Base-by-base conservation (phyloP, 2,113 vertebrate genomes). In the Trichechus manatus region DNA sequence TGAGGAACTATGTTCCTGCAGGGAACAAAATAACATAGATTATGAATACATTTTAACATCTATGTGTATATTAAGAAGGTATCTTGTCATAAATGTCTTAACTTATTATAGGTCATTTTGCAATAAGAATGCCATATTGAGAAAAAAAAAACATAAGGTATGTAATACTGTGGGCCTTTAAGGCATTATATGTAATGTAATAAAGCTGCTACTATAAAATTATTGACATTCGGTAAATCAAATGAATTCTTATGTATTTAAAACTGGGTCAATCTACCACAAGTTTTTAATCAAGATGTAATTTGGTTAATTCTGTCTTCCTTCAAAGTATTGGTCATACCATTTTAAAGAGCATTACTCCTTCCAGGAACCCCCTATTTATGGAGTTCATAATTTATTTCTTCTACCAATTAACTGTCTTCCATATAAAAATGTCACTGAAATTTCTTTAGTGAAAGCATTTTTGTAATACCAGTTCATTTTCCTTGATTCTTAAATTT, bases 361-460 rank as follows among this genome's bases (percentile, higher is more conserved):
- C 36, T 97, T 94, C 78, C 94, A 42, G 75, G 89, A 84, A 92
- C 77, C 88, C 33, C 82, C 78, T 94, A 25, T 94, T 97, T 93
- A 75, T 94, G 64, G 91, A 95, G n/a, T 93, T 97, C 93, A 89
- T 95, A 97, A 92, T 97, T 94, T 91, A 94, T 97, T 98, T 91
- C n/a, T 93, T 91, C 33, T 44, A 86, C 47, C 95, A 96, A 74
- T 89, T 70, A 88, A 91, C 56, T 95, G 96, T 94, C 75, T 79
- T 61, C 50, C 87, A 95, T 88, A 95, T 97, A 97, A 97, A 95
- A 90, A 50, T 86, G 93, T 91, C 94, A 96, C 91, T 97, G 95
- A 97, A 96, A 98, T 94, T 96, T 44, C 92, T 97, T 97, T 98
- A 98, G 75, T 97, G 96, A 85, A 96, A 93, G 94, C 91, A 95